phyloP scores from a whole-genome alignment of 2,888 invertebrate species.

The Volucella zonaria region DNA sequence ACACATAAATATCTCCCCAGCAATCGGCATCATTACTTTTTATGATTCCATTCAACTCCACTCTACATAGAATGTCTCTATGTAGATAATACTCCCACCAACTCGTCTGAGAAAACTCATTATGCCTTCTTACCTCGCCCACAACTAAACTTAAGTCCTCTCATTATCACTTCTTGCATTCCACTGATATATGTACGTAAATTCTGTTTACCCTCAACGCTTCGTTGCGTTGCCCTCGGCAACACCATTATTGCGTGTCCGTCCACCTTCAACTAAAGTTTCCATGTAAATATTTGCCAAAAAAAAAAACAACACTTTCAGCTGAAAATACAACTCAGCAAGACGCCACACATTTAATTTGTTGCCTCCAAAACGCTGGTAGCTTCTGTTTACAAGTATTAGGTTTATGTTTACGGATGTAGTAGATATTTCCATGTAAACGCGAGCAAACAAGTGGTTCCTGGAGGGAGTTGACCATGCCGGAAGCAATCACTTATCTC shows the following conservation, averaged over 20 bases:
- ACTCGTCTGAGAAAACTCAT: slow-evolving; percentile 3
- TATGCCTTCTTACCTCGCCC: slow-evolving; percentile 1
- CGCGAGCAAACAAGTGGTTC: slow-evolving; percentile 16
- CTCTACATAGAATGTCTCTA: not conserved
- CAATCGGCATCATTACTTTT: not conserved
- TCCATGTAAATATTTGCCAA: slow-evolving; percentile 62
- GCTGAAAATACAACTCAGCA: slow-evolving; percentile 14
- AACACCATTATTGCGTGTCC: not conserved
- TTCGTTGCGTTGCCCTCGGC: slow-evolving; percentile 6
- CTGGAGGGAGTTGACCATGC: not conserved
- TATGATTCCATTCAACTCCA: slow-evolving; percentile 9
- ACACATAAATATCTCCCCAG: not conserved
- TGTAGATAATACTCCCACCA: not conserved
- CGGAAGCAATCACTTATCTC: slow-evolving; percentile 32
- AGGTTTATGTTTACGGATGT: slow-evolving; percentile 29
- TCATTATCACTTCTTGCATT: slow-evolving; percentile 26
- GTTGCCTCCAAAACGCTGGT: slow-evolving; percentile 1
- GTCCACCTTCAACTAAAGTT: slow-evolving; percentile 9
- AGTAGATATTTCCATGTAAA: slow-evolving; percentile 11
- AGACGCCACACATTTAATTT: slow-evolving; percentile 24
- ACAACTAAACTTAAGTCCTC: not conserved
- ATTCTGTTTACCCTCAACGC: slow-evolving; percentile 22
- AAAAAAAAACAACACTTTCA: not conserved
- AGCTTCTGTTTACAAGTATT: slow-evolving; percentile 34
- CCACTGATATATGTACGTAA: slow-evolving; percentile 8